phyloP scores from a whole-genome alignment of 2,797 vertebrate species.

The Lacerta viridis region DNA sequence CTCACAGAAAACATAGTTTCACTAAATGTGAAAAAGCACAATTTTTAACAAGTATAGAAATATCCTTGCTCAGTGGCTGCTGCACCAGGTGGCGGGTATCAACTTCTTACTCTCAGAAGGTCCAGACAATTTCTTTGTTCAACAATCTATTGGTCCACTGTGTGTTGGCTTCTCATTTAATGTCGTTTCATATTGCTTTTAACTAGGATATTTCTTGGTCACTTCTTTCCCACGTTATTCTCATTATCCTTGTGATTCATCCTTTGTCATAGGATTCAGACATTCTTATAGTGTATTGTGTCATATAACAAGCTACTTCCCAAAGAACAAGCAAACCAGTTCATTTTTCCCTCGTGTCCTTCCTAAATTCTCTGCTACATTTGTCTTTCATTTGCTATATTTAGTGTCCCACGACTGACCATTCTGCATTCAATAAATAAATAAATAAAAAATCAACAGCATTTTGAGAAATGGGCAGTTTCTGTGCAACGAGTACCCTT shows the following conservation, averaged over 20 bases:
- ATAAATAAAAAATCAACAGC: neutral
- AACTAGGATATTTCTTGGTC: neutral
- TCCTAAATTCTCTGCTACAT: constrained; percentile 25
- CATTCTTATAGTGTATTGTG: constrained; percentile 45
- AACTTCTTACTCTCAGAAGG: too few species aligned
- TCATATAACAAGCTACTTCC: constrained; percentile 12
- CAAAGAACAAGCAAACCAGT: constrained; percentile 31
- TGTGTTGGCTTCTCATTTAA: neutral
- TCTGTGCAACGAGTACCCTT: constrained; percentile 63
- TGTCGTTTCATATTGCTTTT: neutral
- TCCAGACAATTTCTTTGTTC: neutral
- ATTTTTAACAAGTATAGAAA: neutral
- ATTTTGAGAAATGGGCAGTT: constrained; percentile 53
- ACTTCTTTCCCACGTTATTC: constrained; percentile 13
- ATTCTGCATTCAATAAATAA: constrained; percentile 34
- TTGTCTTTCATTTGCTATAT: constrained; percentile 43
- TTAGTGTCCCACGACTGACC: constrained; percentile 36
- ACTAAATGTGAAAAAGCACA: neutral
- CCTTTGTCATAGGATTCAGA: constrained; percentile 49
- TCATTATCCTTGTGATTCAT: constrained; percentile 44
- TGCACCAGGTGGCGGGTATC: too few species aligned
- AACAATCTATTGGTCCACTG: neutral
- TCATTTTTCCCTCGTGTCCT: constrained; percentile 10
- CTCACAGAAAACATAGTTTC: neutral
- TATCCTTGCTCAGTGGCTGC: too few species aligned